Evolutionary conservation across 37 sponge, comb jelly and placozoan species (phyloP), one percentile per base, ranked within the genome.

Genomic region (Haliclona indistincta): DNA sequence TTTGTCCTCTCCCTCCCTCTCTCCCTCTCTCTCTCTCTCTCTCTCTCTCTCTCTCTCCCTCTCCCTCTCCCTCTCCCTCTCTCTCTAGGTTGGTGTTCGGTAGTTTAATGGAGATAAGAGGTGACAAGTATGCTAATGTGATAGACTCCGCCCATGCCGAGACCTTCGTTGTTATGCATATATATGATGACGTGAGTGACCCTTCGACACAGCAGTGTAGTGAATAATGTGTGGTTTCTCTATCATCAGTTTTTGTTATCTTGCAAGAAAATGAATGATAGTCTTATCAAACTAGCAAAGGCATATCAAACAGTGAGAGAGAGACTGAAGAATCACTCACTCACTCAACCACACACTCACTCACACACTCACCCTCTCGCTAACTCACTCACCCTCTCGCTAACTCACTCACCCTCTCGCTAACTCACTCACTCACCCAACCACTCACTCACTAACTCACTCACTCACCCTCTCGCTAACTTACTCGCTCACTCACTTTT

Each of bases 121-220:
- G 90, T 30, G 81, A 84, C 67, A 90, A 76, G 45, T 85, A 77
- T 70, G 91, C 71, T 28, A 70, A 75, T 22, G 64, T 68, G 19
- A 85, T 93, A n/a, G 94, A 93, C 52, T 73, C 61, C 22, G 81
- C 71, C 23, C 79, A 86, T 6, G 61, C 61, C 3, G 56, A 78
- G 7, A 64, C 63, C 47, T 81, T 78, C 37, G 70, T 93, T 10
- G 32, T 93, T 56, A 88, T 93, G 22, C 89, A 88, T 75, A 85
- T 93, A 32, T 93, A 93, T 74, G 89, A 88, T 54, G 77, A 81
- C 33, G 83, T 82, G 37, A 64, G 67, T 0, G 33, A 71, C 7
- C n/a, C n/a, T n/a, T n/a, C n/a, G n/a, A n/a, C n/a, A n/a, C n/a
- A n/a, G n/a, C n/a, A n/a, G n/a, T n/a, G n/a, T n/a, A n/a, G n/a